These are phyloP conservation scores for Struthidea cinerea DNA, from an alignment of 2,113 vertebrate genomes.

Conservation along the genomic window DNA sequence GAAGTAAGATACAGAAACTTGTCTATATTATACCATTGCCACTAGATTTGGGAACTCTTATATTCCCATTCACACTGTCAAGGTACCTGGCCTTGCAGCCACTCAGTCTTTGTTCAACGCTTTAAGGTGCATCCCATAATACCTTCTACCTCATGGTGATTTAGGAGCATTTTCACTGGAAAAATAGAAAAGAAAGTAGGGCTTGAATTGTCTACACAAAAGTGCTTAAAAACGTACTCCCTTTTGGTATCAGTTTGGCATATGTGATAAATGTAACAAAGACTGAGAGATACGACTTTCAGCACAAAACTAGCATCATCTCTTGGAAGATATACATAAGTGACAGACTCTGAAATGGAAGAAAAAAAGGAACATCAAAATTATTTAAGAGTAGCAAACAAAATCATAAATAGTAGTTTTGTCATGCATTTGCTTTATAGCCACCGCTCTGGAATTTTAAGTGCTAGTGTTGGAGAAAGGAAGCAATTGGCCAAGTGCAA, in stretches of 20 bases:
- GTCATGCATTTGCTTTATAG: neutral
- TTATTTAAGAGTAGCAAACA: neutral
- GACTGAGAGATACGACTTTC: neutral
- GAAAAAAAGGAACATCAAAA: neutral
- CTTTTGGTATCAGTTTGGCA: neutral
- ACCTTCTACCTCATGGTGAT: neutral
- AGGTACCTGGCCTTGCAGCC: neutral
- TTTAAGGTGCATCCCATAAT: neutral
- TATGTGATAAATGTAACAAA: neutral
- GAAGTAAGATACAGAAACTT: neutral
- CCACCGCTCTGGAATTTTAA: neutral
- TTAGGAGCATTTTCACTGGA: neutral
- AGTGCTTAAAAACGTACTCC: neutral
- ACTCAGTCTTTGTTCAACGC: neutral
- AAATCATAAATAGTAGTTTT: neutral
- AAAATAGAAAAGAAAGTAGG: neutral
- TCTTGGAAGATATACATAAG: neutral
- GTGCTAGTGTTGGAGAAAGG: neutral
- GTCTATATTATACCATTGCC: neutral
- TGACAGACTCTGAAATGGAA: neutral
- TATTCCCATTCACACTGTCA: neutral
- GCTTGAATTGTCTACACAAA: neutral
- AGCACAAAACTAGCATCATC: neutral
- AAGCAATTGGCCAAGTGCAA: neutral
- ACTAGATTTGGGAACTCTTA: neutral